Conservation (phyloP, 2,113 vertebrate species). For the Malurus elegans region DNA sequence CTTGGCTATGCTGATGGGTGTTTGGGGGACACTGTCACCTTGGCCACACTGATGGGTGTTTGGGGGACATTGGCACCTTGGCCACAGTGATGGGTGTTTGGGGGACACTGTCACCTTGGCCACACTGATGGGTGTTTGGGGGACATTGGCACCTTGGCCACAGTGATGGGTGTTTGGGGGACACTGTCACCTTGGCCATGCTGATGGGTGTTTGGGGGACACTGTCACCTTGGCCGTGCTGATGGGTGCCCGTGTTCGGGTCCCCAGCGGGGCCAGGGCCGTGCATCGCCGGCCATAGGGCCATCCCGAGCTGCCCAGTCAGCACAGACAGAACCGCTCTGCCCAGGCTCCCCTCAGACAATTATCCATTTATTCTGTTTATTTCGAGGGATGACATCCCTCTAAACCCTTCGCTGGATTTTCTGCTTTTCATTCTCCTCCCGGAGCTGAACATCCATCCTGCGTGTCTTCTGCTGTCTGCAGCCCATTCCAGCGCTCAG, state of each 20-base stretch:
- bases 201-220: not conserved
- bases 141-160: too few species aligned
- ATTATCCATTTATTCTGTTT: not conserved
- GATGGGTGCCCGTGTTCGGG: not conserved
- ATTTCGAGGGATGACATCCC: not conserved
- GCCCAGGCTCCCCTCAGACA: not conserved
- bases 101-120: too few species aligned
- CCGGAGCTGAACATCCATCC: not conserved
- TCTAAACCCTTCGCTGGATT: not conserved
- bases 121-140: too few species aligned
- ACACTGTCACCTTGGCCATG: too few species aligned
- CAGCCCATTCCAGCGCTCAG: not conserved
- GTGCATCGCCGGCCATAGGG: not conserved
- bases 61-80: too few species aligned
- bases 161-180: too few species aligned
- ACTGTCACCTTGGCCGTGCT: fast-evolving
- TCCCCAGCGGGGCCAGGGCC: not conserved
- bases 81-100: too few species aligned
- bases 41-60: too few species aligned
- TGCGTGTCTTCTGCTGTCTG: not conserved
- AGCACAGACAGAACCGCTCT: not conserved
- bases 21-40: too few species aligned
- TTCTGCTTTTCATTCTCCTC: not conserved
- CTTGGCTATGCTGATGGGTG: too few species aligned
- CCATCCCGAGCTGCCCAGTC: not conserved